Evolutionary conservation across 2,888 invertebrate species (phyloP).

Genomic region (Meandrusa payeni): DNA sequence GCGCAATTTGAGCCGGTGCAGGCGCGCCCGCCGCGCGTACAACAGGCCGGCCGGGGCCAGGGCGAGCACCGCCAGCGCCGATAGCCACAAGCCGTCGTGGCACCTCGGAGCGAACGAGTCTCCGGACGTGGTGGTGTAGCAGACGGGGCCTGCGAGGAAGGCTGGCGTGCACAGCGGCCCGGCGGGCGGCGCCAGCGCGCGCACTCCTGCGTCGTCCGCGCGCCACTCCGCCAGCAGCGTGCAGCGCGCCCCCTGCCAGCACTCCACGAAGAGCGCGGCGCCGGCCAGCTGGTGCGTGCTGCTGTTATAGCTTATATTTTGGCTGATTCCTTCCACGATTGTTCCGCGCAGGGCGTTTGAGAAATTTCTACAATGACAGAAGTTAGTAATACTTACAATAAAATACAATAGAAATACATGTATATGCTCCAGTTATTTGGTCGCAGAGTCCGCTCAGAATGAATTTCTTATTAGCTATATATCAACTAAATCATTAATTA

Average conservation of each 20-base stretch:
- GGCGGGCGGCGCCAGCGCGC: neutral
- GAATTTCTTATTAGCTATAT: no score
- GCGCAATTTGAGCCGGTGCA: constrained; percentile 42
- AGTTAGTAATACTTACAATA: no score
- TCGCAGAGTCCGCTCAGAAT: no score
- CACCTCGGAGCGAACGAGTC: constrained; percentile 81
- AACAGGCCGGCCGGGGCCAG: constrained; percentile 74
- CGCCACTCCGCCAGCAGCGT: constrained; percentile 28
- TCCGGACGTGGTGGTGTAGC: constrained; percentile 27
- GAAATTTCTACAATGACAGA: constrained; percentile 19
- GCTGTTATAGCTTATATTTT: constrained; percentile 12
- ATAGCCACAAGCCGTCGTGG: constrained; percentile 76
- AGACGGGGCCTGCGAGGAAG: neutral
- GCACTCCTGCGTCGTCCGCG: constrained; percentile 13
- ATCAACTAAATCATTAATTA: no score
- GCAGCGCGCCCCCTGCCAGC: constrained; percentile 27
- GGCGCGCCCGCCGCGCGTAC: constrained; percentile 80
- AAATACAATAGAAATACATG: no score
- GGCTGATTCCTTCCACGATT: constrained; percentile 13
- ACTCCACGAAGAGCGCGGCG: constrained; percentile 29
- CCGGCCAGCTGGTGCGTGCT: constrained; percentile 1
- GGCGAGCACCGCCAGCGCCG: constrained; percentile 75
- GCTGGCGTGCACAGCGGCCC: neutral
- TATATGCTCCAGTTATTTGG: no score
- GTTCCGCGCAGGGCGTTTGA: constrained; percentile 14